phyloP scores from a whole-genome alignment of 2,113 vertebrate genomes.

The Pogona vitticeps region DNA sequence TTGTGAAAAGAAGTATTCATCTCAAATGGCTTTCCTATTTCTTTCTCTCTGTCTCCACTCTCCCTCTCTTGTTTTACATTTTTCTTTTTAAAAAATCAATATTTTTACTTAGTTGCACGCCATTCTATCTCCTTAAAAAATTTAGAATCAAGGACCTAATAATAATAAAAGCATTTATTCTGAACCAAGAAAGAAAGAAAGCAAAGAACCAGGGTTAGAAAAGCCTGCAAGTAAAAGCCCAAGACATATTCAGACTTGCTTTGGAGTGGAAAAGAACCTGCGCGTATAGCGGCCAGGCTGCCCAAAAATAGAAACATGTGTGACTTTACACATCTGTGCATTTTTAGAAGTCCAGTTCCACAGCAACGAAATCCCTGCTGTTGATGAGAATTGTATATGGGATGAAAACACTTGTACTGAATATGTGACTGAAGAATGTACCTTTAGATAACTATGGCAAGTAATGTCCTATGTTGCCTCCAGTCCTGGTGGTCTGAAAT shows the following conservation, averaged over 20 bases:
- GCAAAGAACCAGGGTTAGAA: not conserved
- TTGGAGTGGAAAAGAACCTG: not conserved
- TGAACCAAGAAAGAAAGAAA: not conserved
- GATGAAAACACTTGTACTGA: not conserved
- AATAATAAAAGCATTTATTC: slow-evolving; percentile 6
- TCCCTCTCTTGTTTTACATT: slow-evolving; percentile 45
- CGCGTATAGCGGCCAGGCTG: not conserved
- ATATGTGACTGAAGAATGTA: not conserved
- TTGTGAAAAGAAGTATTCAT: slow-evolving; percentile 67
- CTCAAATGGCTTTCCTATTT: slow-evolving; percentile 32
- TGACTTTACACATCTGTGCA: not conserved
- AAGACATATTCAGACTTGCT: not conserved
- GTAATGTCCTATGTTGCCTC: not conserved
- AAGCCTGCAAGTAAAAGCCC: not conserved
- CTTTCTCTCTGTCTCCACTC: not conserved
- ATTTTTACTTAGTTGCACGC: slow-evolving; percentile 34
- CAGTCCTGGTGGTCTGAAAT: not conserved
- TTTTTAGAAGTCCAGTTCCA: not conserved
- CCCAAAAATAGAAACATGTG: not conserved
- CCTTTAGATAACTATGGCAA: not conserved
- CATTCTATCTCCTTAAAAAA: slow-evolving; percentile 44
- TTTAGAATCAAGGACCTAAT: slow-evolving; percentile 34
- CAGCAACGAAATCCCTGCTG: not conserved
- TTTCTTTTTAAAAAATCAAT: slow-evolving; percentile 45
- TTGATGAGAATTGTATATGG: not conserved